Conservation (phyloP, 2,888 invertebrate genomes). For the Rhingia rostrata region DNA sequence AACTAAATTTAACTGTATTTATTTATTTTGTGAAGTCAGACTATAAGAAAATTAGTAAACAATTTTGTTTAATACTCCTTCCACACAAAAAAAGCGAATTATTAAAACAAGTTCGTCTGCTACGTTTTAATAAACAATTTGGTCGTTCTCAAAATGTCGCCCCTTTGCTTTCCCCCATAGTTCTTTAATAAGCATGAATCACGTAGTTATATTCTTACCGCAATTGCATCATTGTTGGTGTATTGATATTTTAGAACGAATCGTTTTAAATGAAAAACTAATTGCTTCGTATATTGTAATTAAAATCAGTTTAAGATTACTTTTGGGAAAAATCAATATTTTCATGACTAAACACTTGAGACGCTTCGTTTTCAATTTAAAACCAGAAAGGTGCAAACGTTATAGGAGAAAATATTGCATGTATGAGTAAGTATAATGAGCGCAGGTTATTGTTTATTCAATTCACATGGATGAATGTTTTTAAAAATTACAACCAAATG, state of each 20-base stretch:
- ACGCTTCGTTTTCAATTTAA: slow-evolving; percentile 42
- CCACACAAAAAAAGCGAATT: too few relatives aligned
- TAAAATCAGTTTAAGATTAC: neutral
- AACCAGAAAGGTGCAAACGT: neutral
- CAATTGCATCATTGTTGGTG: neutral
- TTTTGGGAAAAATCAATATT: slow-evolving; percentile 44
- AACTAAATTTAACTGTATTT: slow-evolving; percentile 62
- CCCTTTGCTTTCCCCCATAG: neutral
- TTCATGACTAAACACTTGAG: slow-evolving; percentile 37
- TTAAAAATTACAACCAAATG: too few relatives aligned
- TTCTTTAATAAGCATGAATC: slow-evolving; percentile 6
- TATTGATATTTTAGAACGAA: neutral
- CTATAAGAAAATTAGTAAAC: too few relatives aligned
- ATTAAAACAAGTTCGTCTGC: too few relatives aligned
- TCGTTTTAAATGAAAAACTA: too few relatives aligned
- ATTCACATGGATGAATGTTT: too few relatives aligned
- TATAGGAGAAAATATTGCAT: too few relatives aligned
- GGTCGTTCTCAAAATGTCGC: slow-evolving; percentile 7
- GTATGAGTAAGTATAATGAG: too few relatives aligned
- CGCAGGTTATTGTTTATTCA: too few relatives aligned
- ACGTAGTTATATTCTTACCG: neutral
- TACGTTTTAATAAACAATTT: neutral
- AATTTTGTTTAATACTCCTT: too few relatives aligned
- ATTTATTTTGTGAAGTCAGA: neutral
- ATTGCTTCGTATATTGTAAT: neutral